phyloP scores from a whole-genome alignment of 2,113 vertebrate genomes.

The Protomyctophum bolini region DNA sequence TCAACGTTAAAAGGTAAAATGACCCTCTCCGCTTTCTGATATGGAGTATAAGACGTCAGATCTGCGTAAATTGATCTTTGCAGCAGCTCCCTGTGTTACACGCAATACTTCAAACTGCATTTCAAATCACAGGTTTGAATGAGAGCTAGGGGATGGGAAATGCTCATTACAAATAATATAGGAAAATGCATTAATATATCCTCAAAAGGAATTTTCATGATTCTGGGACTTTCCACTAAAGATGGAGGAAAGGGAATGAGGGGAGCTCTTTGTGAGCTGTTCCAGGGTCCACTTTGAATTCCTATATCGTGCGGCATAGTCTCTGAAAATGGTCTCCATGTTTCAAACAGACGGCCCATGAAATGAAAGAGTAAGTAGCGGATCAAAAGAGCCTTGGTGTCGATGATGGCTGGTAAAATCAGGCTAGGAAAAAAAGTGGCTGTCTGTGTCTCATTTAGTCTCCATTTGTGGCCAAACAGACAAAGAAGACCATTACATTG shows the following conservation, averaged over 20 bases:
- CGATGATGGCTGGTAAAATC: conserved; percentile 48
- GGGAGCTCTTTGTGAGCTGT: conserved; percentile 55
- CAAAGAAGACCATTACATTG: conserved; percentile 43
- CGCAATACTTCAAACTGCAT: conserved; percentile 70
- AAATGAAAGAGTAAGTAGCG: conserved; percentile 60
- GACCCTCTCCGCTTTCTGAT: too few relatives aligned
- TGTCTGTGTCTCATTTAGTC: conserved; percentile 54
- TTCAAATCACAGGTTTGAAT: conserved; percentile 58
- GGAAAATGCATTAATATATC: conserved; percentile 64
- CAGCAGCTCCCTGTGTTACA: conserved; percentile 28
- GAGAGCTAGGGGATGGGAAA: conserved; percentile 4
- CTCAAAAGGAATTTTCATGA: conserved; percentile 74
- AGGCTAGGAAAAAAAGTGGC: conserved; percentile 13
- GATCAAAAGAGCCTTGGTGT: conserved; percentile 57
- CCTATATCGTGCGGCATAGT: conserved; percentile 45
- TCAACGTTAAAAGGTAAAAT: too few relatives aligned
- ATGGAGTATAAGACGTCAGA: conserved; percentile 1
- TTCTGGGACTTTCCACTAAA: conserved; percentile 58
- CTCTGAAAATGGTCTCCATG: conserved; percentile 66
- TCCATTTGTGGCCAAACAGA: conserved; percentile 51
- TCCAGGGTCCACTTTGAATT: conserved; percentile 60
- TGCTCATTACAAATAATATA: conserved; percentile 72
- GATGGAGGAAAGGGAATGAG: conserved; percentile 54
- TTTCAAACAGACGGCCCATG: conserved; percentile 63
- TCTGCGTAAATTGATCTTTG: conserved; percentile 25